Base-by-base conservation (phyloP, 2,113 vertebrate genomes). In the Poecile atricapillus region DNA sequence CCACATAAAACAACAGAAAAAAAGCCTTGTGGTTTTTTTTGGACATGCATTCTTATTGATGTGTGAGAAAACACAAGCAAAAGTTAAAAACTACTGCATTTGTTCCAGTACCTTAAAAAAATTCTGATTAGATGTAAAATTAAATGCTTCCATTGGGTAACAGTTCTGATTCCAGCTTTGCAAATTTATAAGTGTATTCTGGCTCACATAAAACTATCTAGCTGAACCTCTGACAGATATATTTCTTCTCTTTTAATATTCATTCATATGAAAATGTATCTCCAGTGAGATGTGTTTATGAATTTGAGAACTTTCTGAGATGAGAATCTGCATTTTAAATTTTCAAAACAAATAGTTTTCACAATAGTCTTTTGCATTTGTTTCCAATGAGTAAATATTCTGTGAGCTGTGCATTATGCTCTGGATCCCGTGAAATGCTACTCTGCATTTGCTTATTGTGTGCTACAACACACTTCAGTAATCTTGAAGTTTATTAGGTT, bases 61-160 rank as follows among this genome's bases (percentile, higher is more conserved):
- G 86, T 62, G 13, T 81, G 53, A 71, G 68, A 83, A 85, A 90
- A 39, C 33, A 52, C 18, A 59, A 88, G 41, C 37, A 89, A 68
- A 76, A 79, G 28, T 33, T 86, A 46, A 65, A 94, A 92, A 18
- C 31, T 20, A 20, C 50, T 93, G 59, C 33, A 5, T 74, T 81
- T 82, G 7, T 82, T 84, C 37, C 21, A 64, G 35, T 49, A n/a
- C 2, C 2, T 81, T 76, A 68, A 84, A 85, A 28, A 92, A 92
- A 47, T 41, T 28, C 43, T 81, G 43, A 62, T 76, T 86, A 53
- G 35, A 81, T 63, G 47, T 94, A 70, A 96, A 96, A 95, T 93
- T 88, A 93, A 94, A 95, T 81, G 64, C 93, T 95, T 96, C 96
- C 93, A 84, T 94, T 81, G 93, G 76, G 76, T 80, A 89, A 37